Conservation (phyloP, 2,888 invertebrate species). For the Diploptera punctata region DNA sequence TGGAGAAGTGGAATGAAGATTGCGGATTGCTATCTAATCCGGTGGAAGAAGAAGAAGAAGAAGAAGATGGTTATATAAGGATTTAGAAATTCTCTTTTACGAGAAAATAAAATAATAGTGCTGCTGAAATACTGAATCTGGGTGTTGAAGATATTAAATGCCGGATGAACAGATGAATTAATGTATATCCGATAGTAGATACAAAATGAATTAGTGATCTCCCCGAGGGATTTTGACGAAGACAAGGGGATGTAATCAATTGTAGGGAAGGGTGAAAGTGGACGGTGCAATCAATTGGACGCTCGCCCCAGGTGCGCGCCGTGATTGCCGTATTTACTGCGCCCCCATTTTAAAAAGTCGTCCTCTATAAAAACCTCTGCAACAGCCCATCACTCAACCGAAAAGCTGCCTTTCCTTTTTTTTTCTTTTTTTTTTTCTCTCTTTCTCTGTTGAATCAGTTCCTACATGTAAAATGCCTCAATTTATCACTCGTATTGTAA, state of each 20-base stretch:
- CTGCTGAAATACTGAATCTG: too few species aligned
- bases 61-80: too few species aligned
- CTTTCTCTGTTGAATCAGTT: background rate
- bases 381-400: conserved; percentile 12
- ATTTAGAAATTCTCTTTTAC: too few species aligned
- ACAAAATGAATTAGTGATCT: background rate
- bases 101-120: too few species aligned
- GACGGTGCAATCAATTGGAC: conserved; percentile 16
- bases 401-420: background rate
- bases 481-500: background rate
- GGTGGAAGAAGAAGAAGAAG: too few species aligned
- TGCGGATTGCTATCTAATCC: too few species aligned
- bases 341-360: conserved; percentile 4
- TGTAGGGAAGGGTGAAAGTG: background rate
- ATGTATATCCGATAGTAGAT: background rate
- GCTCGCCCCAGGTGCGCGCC: conserved; percentile 11
- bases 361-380: conserved; percentile 10
- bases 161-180: too few species aligned
- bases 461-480: conserved; percentile 2
- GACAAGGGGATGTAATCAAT: conserved; percentile 22
- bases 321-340: conserved; percentile 28
- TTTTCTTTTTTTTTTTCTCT: background rate
- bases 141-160: too few species aligned
- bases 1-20: too few species aligned
- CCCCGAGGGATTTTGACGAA: conserved; percentile 6